Percentiles rank a stretch among this genome's conserved stretches.
phyloP scores from a whole-genome alignment of 1,140 invertebrate genomes.

The Globodera rostochiensis region DNA sequence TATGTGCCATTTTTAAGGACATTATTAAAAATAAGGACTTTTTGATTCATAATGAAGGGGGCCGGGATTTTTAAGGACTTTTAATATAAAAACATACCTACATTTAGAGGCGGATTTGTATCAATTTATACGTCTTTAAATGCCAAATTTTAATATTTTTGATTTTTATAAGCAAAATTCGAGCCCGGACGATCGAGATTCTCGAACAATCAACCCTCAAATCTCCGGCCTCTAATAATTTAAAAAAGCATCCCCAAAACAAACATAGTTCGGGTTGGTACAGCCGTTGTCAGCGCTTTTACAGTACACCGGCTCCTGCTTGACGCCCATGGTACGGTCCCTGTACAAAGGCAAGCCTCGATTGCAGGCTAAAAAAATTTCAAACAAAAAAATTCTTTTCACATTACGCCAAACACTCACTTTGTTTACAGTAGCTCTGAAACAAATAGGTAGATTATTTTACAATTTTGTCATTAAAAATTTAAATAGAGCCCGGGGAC shows the following conservation, averaged over 20 bases:
- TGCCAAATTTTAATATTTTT: too few species aligned
- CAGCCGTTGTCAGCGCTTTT: conserved; percentile 65
- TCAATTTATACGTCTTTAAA: too few species aligned
- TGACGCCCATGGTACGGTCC: conserved; percentile 63
- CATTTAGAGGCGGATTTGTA: too few species aligned
- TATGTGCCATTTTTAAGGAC: too few species aligned
- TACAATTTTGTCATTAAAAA: neutral
- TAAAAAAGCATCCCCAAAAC: neutral
- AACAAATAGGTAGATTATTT: neutral
- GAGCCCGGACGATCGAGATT: too few species aligned
- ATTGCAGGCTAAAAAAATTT: conserved; percentile 56
- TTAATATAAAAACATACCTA: too few species aligned
- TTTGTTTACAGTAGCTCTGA: conserved; percentile 63
- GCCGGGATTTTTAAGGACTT: too few species aligned
- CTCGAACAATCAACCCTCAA: too few species aligned
- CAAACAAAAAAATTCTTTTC: neutral
- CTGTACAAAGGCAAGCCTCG: conserved; percentile 64
- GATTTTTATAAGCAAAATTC: too few species aligned
- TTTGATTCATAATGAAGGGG: too few species aligned
- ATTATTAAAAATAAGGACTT: too few species aligned
- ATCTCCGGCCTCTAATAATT: neutral
- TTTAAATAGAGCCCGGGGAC: neutral
- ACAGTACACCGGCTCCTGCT: conserved; percentile 65
- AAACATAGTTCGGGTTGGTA: conserved; percentile 64
- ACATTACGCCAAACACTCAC: conserved; percentile 47